Conservation (phyloP, 2,888 invertebrate species). For the Halocaridina rubra region DNA sequence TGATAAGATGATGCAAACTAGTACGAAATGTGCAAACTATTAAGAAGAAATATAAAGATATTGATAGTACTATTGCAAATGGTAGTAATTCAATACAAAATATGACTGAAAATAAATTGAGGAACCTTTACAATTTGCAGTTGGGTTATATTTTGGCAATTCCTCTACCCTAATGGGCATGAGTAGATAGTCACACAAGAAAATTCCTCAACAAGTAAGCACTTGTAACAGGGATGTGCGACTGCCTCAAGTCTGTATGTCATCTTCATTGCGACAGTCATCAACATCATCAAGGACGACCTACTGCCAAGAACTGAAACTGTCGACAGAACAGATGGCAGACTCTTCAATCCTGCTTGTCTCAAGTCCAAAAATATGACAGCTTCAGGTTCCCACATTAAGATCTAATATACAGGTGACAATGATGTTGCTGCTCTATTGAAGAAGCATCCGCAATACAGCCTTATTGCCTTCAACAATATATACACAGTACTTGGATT, state of each 20-base stretch:
- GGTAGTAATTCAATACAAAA: too few species aligned
- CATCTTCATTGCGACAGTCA: constrained; percentile 9
- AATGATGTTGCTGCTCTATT: not conserved
- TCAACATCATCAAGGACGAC: not conserved
- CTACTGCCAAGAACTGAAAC: not conserved
- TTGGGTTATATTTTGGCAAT: too few species aligned
- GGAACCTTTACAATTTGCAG: too few species aligned
- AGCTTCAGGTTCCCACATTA: not conserved
- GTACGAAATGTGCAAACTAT: too few species aligned
- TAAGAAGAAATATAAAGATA: too few species aligned
- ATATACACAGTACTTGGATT: not conserved
- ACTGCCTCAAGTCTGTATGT: not conserved
- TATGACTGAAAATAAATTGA: too few species aligned
- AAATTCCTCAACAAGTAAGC: too few species aligned
- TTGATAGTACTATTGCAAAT: too few species aligned
- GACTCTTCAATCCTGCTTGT: not conserved
- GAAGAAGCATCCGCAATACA: not conserved
- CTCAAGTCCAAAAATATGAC: constrained; percentile 8
- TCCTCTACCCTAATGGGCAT: too few species aligned
- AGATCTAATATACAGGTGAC: not conserved
- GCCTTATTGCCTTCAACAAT: not conserved
- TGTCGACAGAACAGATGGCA: not conserved
- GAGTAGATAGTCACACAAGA: too few species aligned
- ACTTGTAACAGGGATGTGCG: not conserved
- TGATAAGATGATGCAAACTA: too few species aligned